These are phyloP conservation scores for Peucedramus taeniatus DNA, from an alignment of 2,113 vertebrate genomes.

Conservation along the genomic window DNA sequence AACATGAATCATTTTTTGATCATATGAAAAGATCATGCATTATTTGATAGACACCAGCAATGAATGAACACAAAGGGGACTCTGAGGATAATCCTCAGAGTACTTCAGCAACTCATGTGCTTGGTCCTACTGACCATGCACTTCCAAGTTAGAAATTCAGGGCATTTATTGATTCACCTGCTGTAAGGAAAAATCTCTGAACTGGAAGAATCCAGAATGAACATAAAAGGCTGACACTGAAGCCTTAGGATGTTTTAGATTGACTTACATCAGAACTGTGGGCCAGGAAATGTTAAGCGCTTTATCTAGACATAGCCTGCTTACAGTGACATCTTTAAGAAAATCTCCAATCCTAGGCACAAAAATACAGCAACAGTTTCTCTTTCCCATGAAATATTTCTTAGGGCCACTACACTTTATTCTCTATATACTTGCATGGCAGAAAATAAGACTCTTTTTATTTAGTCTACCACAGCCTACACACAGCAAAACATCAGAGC, in stretches of 20 bases:
- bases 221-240: background rate
- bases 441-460: background rate
- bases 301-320: background rate
- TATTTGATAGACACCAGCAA: background rate
- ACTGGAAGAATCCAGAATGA: background rate
- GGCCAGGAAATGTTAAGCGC: background rate
- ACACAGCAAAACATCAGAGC: background rate
- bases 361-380: background rate
- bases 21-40: background rate
- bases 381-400: background rate
- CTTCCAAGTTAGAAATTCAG: background rate
- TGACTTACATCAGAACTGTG: background rate
- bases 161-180: background rate
- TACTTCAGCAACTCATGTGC: background rate
- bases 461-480: background rate
- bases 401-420: background rate
- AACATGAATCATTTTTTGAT: background rate
- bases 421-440: background rate
- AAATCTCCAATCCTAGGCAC: background rate
- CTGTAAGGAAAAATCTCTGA: background rate
- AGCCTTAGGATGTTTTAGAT: background rate
- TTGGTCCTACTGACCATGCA: background rate
- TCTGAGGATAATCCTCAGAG: background rate
- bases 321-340: background rate
- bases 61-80: background rate